Evolutionary conservation across 2,113 vertebrate species (phyloP).

Genomic region (Cololabis saira): DNA sequence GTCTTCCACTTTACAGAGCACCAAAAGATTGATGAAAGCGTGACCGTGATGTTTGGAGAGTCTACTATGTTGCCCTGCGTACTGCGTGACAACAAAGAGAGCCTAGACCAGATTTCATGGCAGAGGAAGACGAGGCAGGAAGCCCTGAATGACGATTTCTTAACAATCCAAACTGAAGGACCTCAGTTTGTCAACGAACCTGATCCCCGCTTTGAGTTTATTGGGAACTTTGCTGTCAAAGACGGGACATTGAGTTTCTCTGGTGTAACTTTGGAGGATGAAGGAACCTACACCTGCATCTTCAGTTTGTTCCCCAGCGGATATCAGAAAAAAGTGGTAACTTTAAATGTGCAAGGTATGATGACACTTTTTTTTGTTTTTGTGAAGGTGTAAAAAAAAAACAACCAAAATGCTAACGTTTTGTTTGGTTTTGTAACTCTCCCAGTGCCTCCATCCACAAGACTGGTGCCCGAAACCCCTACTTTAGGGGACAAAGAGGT

Average conservation of each 20-base stretch:
- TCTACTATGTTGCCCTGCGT: conserved; percentile 34
- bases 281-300: conserved; percentile 64
- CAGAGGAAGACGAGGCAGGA: conserved; percentile 43
- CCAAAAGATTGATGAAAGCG: conserved; percentile 20
- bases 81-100: neutral
- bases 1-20: conserved; percentile 27
- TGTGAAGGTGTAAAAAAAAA: neutral
- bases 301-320: conserved; percentile 58
- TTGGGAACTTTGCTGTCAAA: neutral
- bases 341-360: conserved; percentile 44
- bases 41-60: neutral
- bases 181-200: neutral
- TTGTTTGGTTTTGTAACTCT: neutral
- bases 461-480: rapidly evolving
- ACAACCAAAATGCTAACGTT: neutral
- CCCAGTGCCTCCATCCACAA: conserved; percentile 46
- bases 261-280: conserved; percentile 33
- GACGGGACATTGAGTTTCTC: conserved; percentile 54
- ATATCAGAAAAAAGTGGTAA: conserved; percentile 9
- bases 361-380: neutral
- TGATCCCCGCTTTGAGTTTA: conserved; percentile 25
- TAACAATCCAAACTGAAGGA: rapidly evolving
- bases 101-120: conserved; percentile 55
- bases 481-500: conserved; percentile 19
- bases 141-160: neutral